A percentile compares a stretch with the other conserved stretches of the same genome.
Evolutionary conservation across 2,797 vertebrate species (phyloP).

Genomic region (Crax fasciolata): DNA sequence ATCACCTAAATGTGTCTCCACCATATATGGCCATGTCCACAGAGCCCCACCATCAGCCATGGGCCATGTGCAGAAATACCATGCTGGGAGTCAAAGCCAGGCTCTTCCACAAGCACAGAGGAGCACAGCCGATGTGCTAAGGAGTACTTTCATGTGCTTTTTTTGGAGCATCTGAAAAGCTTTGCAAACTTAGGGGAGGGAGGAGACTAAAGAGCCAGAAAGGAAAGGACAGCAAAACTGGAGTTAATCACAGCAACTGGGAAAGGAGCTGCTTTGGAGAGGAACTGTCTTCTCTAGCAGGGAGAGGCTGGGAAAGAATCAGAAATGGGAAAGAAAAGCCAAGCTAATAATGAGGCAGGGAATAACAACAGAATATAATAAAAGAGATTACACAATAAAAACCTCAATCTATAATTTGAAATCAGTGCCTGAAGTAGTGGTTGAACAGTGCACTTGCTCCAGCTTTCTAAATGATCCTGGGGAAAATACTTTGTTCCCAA

Average conservation of each 20-base stretch:
- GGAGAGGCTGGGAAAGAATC: neutral
- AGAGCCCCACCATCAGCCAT: neutral
- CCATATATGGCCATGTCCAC: neutral
- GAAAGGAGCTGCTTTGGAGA: neutral
- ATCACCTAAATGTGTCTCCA: neutral
- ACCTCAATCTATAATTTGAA: neutral
- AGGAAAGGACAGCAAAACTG: neutral
- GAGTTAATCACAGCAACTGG: neutral
- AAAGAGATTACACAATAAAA: neutral
- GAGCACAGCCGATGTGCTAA: neutral
- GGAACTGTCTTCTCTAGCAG: neutral
- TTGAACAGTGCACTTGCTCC: neutral
- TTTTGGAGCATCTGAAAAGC: neutral
- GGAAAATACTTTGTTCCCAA: neutral
- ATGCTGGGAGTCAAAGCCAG: neutral
- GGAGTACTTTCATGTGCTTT: accelerated
- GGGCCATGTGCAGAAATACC: neutral
- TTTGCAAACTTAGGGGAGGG: neutral
- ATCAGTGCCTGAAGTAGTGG: neutral
- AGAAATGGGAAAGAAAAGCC: neutral
- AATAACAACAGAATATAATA: neutral
- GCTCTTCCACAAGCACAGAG: neutral
- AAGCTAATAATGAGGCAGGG: neutral
- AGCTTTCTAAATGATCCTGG: neutral
- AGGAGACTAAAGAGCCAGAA: neutral